These are phyloP conservation scores for Vanessa atalanta DNA, from an alignment of 1,140 invertebrate genomes.

Conservation along the genomic window DNA sequence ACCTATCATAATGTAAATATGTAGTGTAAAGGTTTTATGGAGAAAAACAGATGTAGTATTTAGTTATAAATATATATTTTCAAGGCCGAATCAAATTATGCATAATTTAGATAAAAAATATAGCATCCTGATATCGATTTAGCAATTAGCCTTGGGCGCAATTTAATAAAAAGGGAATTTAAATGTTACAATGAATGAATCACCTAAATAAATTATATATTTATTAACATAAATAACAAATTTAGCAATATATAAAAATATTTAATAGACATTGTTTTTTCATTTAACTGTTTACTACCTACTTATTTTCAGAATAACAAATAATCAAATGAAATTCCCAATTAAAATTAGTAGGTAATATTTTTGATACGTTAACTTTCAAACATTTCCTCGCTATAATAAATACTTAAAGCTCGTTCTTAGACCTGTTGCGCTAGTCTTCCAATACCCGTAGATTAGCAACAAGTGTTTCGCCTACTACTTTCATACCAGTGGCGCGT, in stretches of 20 bases:
- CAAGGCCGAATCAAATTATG: constrained; percentile 16
- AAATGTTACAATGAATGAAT: background rate
- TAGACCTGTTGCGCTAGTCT: constrained; percentile 30
- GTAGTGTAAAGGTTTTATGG: background rate
- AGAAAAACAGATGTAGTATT: background rate
- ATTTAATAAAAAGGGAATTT: background rate
- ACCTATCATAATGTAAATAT: no score
- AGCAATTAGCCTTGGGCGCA: constrained; percentile 13
- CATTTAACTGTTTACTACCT: no score
- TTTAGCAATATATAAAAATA: no score
- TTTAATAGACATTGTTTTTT: no score
- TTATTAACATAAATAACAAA: background rate
- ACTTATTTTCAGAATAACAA: no score
- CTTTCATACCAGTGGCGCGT: constrained; percentile 3
- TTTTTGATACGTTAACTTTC: background rate
- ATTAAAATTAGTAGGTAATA: no score
- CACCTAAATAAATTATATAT: background rate
- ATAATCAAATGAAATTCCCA: no score
- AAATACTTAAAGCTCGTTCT: constrained; percentile 19
- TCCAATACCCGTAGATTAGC: constrained; percentile 18
- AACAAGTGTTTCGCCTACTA: constrained; percentile 30
- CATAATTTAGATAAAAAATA: constrained; percentile 21
- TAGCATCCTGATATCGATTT: constrained; percentile 10
- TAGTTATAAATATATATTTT: background rate
- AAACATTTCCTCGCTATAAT: background rate